A percentile compares a stretch with the other conserved stretches of the same genome.
Evolutionary conservation across 2,888 invertebrate species (phyloP).

Genomic region (Sinhomidia bicolor): DNA sequence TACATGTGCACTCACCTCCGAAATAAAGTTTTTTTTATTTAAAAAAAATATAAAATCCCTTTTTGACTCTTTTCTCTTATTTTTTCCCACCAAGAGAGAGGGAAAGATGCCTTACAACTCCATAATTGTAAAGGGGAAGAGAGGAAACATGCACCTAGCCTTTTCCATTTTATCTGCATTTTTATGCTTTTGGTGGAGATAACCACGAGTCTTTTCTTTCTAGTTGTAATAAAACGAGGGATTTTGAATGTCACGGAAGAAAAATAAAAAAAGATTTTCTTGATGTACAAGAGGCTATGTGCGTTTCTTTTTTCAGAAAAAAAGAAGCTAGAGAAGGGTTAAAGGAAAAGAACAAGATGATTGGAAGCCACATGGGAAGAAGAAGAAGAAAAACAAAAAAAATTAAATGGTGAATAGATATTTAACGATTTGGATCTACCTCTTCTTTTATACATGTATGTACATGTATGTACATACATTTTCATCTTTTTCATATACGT

Average conservation of each 20-base stretch:
- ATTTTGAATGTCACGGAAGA: constrained; percentile 59
- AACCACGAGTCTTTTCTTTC: constrained; percentile 17
- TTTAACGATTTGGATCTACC: background rate
- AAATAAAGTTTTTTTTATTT: too few species aligned
- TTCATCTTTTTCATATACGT: too few species aligned
- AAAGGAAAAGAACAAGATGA: background rate
- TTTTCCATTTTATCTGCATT: background rate
- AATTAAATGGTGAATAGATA: background rate
- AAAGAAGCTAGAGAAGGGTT: background rate
- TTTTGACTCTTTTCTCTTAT: too few species aligned
- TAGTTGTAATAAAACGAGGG: constrained; percentile 34
- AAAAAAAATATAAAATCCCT: too few species aligned
- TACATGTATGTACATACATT: too few species aligned
- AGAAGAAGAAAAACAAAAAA: background rate
- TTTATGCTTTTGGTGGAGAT: background rate
- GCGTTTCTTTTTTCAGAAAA: background rate
- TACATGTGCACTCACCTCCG: too few species aligned
- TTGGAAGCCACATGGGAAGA: background rate
- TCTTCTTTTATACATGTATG: too few species aligned
- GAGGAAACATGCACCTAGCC: background rate
- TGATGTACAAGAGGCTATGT: background rate
- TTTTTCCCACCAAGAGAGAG: too few species aligned
- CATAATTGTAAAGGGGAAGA: background rate
- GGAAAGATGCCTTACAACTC: too few species aligned
- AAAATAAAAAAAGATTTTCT: constrained; percentile 23